Evolutionary conservation across 2,113 vertebrate genomes (phyloP), one percentile per base, ranked within the genome.

Genomic region (Silurus meridionalis): DNA sequence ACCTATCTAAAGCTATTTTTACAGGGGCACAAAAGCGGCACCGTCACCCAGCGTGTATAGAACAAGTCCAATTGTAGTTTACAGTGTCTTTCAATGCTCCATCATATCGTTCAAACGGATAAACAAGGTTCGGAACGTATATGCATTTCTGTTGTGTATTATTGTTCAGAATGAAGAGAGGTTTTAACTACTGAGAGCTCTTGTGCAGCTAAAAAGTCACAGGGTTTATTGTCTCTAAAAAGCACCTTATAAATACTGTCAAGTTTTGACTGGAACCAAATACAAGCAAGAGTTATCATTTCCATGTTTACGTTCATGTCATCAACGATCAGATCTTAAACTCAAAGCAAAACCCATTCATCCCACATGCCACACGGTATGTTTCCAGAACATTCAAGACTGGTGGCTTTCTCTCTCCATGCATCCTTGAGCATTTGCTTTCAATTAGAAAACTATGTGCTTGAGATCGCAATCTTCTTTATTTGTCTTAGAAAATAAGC

Each of bases 1-100:
- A 74, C 17, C 48, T 6, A 74, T 74, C 17, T 23, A 52, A 52
- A 52, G 17, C 46, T 23, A 23, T 74, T 23, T 74, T 50, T 21
- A 74, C 48, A 74, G 71, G 71, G 52, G 17, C 19, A 2, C 52
- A 74, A 88, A 91, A 91, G 81, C 28, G 11, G 74, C 61, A 77
- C 87, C 66, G 60, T 66, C 84, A 88, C 75, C 84, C 1, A 37
- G 50, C 48, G 23, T 9, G 28, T 86, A 53, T 46, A 60, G 52
- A 85, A 58, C 58, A 80, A 83, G 25, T 58, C 83, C 17, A 58
- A 48, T 67, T 60, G 13, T 63, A 23, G 14, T 75, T 82, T 64
- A 87, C 86, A 84, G 52, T 57, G 21, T 57, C 28, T 8, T 82
- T 69, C 6, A 13, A 78, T 57, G 23, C 17, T 71, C 14, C 28